Base-by-base conservation (phyloP, 2,888 invertebrate genomes). In the Lithophane leautieri region DNA sequence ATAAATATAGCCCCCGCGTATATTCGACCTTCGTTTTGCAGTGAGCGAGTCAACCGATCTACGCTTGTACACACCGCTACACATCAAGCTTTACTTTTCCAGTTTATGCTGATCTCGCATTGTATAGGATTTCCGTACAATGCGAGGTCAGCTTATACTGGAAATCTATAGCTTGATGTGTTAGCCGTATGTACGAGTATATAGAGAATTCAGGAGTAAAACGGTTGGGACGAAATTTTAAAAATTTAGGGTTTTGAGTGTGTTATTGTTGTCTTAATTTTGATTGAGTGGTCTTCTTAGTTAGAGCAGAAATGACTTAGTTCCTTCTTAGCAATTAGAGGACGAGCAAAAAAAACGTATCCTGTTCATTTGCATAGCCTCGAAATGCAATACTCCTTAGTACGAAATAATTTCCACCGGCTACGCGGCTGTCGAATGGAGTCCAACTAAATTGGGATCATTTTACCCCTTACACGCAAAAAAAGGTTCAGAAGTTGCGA, bases 11-110 rank as follows among this genome's bases (percentile, higher is more conserved):
- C 84, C 52, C 44, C 73, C 62, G 77, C 77, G 83, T 83, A 83
- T 78, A 78, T 50, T 72, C 85, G 89, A 89, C 92, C 92, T 91
- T 91, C 90, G 86, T 75, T 81, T 86, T 86, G 90, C 84, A 87
- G 88, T 88, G 81, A 86, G 83, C 86, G 85, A 86, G 83, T 88
- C 86, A 79, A 78, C 81, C 76, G 80, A 80, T 78, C 77, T 81
- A 88, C 76, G 77, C 81, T 78, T 77, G 84, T 81, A n/a, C n/a
- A n/a, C n/a, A n/a, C n/a, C n/a, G n/a, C n/a, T n/a, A n/a, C n/a
- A n/a, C n/a, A n/a, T n/a, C n/a, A n/a, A n/a, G n/a, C n/a, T n/a
- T n/a, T n/a, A n/a, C n/a, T n/a, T n/a, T n/a, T n/a, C n/a, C n/a
- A n/a, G n/a, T n/a, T n/a, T n/a, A n/a, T n/a, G n/a, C n/a, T n/a